phyloP scores from a whole-genome alignment of 2,888 invertebrate species.

The Dolomedes plantarius region DNA sequence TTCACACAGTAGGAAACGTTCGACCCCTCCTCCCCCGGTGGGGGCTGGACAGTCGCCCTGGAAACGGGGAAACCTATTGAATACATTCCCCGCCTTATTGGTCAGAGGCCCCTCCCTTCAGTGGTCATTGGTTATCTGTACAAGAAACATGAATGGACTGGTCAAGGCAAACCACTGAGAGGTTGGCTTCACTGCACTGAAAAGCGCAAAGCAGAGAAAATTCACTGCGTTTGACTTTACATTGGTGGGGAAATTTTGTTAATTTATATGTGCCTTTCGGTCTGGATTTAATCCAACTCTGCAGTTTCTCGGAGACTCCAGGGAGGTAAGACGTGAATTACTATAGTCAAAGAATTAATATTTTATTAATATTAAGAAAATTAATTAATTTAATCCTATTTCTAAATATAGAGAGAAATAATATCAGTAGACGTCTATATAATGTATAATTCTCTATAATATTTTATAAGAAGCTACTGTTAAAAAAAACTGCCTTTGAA shows the following conservation, averaged over 20 bases:
- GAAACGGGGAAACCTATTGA: conserved; percentile 13
- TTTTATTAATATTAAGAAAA: no score
- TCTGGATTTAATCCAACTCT: not conserved
- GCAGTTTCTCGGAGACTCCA: not conserved
- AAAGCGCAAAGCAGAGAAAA: conserved; percentile 30
- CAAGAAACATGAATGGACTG: conserved; percentile 56
- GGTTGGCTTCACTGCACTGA: conserved; percentile 43
- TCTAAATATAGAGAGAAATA: no score
- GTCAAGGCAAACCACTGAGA: conserved; percentile 24
- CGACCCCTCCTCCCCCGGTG: conserved; percentile 37
- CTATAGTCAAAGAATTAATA: no score
- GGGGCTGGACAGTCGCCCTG: conserved; percentile 44
- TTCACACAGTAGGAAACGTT: conserved; percentile 24
- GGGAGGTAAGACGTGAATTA: not conserved
- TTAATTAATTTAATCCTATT: no score
- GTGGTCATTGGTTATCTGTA: conserved; percentile 44
- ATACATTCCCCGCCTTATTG: conserved; percentile 45
- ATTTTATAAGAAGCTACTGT: no score
- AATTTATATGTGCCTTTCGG: not conserved
- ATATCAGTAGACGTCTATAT: no score
- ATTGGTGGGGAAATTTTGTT: not conserved
- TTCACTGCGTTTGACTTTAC: not conserved
- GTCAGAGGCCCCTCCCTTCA: conserved; percentile 35
- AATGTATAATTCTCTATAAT: no score
- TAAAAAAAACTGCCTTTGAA: no score